These are phyloP conservation scores for Podilymbus podiceps DNA, from an alignment of 2,113 vertebrate species.

Conservation along the genomic window DNA sequence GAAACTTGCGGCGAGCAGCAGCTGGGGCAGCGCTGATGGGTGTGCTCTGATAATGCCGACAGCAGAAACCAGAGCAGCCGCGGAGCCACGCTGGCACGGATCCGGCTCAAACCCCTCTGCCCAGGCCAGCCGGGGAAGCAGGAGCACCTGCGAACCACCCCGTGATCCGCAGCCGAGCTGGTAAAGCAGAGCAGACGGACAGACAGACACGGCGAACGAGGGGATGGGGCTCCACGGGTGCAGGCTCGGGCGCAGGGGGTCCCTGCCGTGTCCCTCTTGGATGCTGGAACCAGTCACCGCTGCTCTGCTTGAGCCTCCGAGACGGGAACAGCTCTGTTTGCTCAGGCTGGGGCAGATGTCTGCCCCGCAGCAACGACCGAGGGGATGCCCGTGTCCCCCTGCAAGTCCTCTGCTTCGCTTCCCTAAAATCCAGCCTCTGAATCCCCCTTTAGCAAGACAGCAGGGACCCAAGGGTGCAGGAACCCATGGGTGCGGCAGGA, in stretches of 20 bases:
- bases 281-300: neutral
- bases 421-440: neutral
- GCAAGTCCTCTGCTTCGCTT: neutral
- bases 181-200: neutral
- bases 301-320: neutral
- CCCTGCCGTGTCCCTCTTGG: neutral
- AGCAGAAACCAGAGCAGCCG: rapidly evolving
- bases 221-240: neutral
- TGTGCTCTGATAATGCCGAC: neutral
- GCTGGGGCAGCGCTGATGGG: neutral
- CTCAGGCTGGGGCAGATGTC: neutral
- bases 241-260: rapidly evolving
- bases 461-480: neutral
- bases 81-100: rapidly evolving
- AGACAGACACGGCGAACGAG: neutral
- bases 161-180: neutral
- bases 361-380: rapidly evolving
- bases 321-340: neutral
- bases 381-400: rapidly evolving
- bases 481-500: neutral
- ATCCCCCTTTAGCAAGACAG: neutral
- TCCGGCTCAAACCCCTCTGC: neutral
- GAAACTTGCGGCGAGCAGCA: neutral
- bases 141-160: neutral
- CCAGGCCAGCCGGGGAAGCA: neutral